Evolutionary conservation across 2,113 vertebrate species (phyloP).

Genomic region (Scolopax mira): DNA sequence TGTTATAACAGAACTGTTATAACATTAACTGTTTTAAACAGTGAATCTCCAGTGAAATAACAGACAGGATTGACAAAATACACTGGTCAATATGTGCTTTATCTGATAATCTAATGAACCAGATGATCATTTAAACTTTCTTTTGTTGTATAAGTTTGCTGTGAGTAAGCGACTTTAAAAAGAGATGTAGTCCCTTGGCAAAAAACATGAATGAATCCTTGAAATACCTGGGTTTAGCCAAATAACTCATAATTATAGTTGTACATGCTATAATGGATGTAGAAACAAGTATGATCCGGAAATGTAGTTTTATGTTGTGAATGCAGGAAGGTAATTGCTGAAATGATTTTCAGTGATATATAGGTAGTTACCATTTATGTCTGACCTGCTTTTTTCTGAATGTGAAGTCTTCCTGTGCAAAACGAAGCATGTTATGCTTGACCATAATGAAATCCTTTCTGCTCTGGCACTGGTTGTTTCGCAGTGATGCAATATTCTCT

Average conservation of each 20-base stretch:
- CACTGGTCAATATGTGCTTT: background rate
- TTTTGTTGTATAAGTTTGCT: background rate
- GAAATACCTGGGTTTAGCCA: background rate
- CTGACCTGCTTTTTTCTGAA: background rate
- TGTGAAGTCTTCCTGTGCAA: background rate
- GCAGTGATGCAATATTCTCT: background rate
- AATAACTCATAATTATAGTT: background rate
- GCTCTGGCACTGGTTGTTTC: background rate
- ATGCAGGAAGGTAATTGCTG: background rate
- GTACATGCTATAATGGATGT: background rate
- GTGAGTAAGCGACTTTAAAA: background rate
- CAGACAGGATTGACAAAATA: background rate
- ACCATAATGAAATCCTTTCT: background rate
- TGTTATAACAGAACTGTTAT: background rate
- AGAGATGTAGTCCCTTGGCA: background rate
- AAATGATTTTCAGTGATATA: background rate
- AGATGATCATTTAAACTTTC: background rate
- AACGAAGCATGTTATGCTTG: background rate
- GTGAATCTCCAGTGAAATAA: background rate
- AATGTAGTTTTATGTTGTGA: background rate
- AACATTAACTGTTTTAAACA: too few species aligned
- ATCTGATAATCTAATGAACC: background rate
- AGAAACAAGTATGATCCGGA: background rate
- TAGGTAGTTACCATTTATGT: background rate
- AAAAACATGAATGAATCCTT: background rate